Evolutionary conservation across 2,888 invertebrate species (phyloP), one percentile per base, ranked within the genome.

Genomic region (Polydrusus tereticollis): DNA sequence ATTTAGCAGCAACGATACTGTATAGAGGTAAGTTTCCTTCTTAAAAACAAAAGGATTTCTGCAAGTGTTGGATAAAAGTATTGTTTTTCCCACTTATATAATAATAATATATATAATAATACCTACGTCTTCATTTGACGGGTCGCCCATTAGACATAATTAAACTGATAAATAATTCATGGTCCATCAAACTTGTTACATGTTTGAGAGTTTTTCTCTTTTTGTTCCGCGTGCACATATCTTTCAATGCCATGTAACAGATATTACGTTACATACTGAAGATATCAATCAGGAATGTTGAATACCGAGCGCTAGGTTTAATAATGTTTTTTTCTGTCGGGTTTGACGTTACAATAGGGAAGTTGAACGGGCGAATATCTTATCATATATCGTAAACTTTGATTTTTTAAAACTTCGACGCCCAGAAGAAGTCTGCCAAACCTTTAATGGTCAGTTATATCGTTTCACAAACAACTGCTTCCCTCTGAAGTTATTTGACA

Each of bases 241-340:
- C 68, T 68, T 68, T 68, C 68, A 68, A 67, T 67, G 67, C 67
- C 59, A 67, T 67, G 67, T 67, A 58, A 67, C 68, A 68, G 59
- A 68, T 68, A 68, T 59, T 68, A 68, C 43, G 68, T 68, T 68
- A 68, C 60, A 36, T 50, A 50, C 21, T 38, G 23, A 64, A 64
- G 64, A 64, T 64, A 64, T 64, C 64, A 64, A 64, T 64, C 64
- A 64, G 64, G 52, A 64, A 52, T 64, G 23, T 21, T 64, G 38
- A 64, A 64, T 64, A 64, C 38, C 21, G 41, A 64, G 64, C 50
- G 36, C 52, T 63, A 36, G 23, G 20, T 47, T 63, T 50, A 45
- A 63, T 38, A 64, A 64, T 64, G 23, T 20, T 18, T 63, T 63
- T 50, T 29, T n/a, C 47, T 50, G 33, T 16, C 36, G 21, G 26